Conservation (phyloP, 2,797 vertebrate genomes). For the Pteronotus mesoamericanus region DNA sequence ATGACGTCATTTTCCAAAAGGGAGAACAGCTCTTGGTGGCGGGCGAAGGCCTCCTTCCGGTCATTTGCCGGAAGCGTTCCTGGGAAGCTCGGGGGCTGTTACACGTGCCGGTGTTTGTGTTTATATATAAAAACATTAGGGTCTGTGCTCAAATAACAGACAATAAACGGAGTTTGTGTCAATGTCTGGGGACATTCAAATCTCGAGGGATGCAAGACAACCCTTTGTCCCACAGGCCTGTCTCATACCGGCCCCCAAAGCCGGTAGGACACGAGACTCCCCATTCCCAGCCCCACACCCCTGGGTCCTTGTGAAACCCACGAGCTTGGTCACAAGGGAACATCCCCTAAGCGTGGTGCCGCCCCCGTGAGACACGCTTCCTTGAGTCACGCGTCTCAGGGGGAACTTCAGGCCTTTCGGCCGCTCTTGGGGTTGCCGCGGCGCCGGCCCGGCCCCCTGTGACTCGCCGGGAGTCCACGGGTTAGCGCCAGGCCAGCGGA, state of each 20-base stretch:
- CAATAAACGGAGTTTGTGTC: not conserved
- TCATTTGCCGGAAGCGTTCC: not conserved
- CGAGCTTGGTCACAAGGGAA: not conserved
- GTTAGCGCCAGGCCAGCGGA: not conserved
- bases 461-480: not conserved
- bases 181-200: not conserved
- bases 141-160: not conserved
- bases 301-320: not conserved
- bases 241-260: not conserved
- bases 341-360: not conserved
- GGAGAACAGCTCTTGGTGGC: not conserved
- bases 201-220: too few relatives aligned
- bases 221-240: not conserved
- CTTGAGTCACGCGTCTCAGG: not conserved
- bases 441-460: accelerated
- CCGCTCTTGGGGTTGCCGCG: not conserved
- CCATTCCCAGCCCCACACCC: not conserved
- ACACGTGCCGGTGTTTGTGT: not conserved
- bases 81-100: not conserved
- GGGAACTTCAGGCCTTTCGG: not conserved
- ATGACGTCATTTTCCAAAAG: not conserved
- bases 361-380: not conserved
- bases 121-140: not conserved
- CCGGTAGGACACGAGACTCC: not conserved
- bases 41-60: not conserved